Evolutionary conservation across 2,888 invertebrate genomes (phyloP), one percentile per base, ranked within the genome.

Genomic region (Scrobipalpa costella): DNA sequence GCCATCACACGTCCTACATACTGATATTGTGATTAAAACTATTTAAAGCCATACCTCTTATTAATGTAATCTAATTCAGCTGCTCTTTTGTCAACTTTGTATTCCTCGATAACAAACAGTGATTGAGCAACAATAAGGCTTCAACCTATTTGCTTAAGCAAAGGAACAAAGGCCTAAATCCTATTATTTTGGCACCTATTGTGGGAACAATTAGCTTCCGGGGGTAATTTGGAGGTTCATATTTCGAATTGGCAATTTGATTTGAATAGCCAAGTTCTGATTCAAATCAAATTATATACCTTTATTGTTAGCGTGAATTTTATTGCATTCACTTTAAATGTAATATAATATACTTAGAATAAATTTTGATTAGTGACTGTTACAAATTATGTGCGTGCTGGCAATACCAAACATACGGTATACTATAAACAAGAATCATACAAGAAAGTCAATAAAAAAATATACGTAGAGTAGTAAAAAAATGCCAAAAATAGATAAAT

Each of bases 191-290:
- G n/a, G 50, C 21, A 21, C 21, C 50, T 52, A 52, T 52, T 52
- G 50, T 52, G 13, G 11, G 50, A 52, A 52, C 50, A 52, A 55
- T 55, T 55, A 55, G 55, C 27, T 55, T 55, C n/a, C 34, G 55
- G 27, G 34, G 15, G 27, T 34, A 55, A 33, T 55, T 55, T 15
- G 6, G 15, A 7, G 34, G 55, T 33, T 15, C 55, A 55, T 55
- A 33, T 13, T 55, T 33, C 27, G 55, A 15, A 55, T 55, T 55
- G 55, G 33, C 55, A 55, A 34, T 55, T 34, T 34, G 55, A 55
- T n/a, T 52, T 52, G 50, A 52, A 52, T 52, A 52, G 50, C n/a
- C 1, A 21, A 13, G 9, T 21, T 13, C 21, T 21, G 50, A 49
- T 49, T 19, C 9, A 11, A 21, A 17, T 9, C 17, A 49, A 19